A percentile compares a stretch with the other conserved stretches of the same genome.
phyloP scores from a whole-genome alignment of 1,140 invertebrate genomes.

The Drosophila obscura region DNA sequence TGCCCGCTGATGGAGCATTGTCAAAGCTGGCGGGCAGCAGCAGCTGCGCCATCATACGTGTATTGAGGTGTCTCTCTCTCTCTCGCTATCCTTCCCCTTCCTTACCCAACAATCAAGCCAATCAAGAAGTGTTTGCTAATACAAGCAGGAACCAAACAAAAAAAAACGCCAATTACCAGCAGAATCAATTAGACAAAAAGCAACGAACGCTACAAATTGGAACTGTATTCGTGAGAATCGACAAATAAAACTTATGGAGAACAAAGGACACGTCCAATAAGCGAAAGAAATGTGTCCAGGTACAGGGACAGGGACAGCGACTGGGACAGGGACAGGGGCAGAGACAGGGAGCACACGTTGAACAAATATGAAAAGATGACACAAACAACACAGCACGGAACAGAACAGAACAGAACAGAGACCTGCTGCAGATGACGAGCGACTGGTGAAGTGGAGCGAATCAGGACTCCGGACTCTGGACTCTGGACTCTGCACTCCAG shows the following conservation, averaged over 20 bases:
- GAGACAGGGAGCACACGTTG: constrained; percentile 23
- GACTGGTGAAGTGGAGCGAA: too few species aligned
- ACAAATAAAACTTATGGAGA: constrained; percentile 27
- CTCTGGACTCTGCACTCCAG: background rate
- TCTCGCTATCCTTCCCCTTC: background rate
- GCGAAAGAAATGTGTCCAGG: constrained; percentile 11
- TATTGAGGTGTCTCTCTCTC: too few species aligned
- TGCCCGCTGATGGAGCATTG: constrained; percentile 19
- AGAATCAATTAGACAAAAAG: constrained; percentile 60
- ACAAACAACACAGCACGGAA: background rate
- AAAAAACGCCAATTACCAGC: constrained; percentile 22
- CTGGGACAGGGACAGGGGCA: background rate
- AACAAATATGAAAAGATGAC: constrained; percentile 54
- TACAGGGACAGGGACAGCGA: too few species aligned
- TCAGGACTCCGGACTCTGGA: too few species aligned
- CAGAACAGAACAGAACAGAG: background rate
- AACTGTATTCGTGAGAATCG: background rate
- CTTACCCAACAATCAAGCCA: background rate
- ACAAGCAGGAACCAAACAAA: constrained; percentile 10
- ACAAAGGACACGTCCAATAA: constrained; percentile 52
- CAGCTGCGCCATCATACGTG: background rate
- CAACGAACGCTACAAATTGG: constrained; percentile 10
- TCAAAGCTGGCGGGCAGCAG: background rate
- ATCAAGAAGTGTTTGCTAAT: constrained; percentile 29
- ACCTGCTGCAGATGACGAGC: constrained; percentile 11